phyloP scores from a whole-genome alignment of 2,797 vertebrate species.

The Arrhamphus sclerolepis region DNA sequence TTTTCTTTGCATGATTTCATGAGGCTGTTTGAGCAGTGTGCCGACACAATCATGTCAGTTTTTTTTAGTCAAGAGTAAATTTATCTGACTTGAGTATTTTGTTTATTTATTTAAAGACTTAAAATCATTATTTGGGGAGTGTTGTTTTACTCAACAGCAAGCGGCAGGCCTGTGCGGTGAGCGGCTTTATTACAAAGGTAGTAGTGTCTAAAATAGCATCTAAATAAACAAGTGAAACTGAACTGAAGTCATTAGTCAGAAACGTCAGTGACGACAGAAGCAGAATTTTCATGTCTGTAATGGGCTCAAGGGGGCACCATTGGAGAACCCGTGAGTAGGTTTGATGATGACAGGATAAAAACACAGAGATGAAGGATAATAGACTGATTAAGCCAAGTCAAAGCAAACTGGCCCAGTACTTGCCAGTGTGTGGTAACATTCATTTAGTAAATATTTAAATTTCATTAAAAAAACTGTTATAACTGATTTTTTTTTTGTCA shows the following conservation, averaged over 20 bases:
- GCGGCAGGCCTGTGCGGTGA: slow-evolving; percentile 40
- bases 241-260: background rate
- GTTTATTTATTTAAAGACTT: slow-evolving; percentile 36
- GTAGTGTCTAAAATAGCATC: no score
- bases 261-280: background rate
- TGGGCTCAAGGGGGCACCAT: slow-evolving; percentile 68
- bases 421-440: background rate
- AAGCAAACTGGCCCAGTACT: background rate
- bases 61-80: slow-evolving; percentile 16
- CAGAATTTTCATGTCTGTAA: slow-evolving; percentile 21
- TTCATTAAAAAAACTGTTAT: background rate
- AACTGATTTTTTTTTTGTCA: no score
- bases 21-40: slow-evolving; percentile 5
- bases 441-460: background rate
- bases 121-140: slow-evolving; percentile 21
- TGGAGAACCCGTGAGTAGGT: slow-evolving; percentile 30
- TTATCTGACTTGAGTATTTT: slow-evolving; percentile 9
- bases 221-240: no score
- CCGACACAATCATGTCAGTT: background rate
- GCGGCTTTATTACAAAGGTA: slow-evolving; percentile 16
- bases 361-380: slow-evolving; percentile 8
- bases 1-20: background rate
- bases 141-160: slow-evolving; percentile 27
- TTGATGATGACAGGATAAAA: slow-evolving; percentile 1
- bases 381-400: background rate